These are phyloP conservation scores for Psettodes erumei DNA, from an alignment of 2,113 vertebrate genomes.

Conservation along the genomic window DNA sequence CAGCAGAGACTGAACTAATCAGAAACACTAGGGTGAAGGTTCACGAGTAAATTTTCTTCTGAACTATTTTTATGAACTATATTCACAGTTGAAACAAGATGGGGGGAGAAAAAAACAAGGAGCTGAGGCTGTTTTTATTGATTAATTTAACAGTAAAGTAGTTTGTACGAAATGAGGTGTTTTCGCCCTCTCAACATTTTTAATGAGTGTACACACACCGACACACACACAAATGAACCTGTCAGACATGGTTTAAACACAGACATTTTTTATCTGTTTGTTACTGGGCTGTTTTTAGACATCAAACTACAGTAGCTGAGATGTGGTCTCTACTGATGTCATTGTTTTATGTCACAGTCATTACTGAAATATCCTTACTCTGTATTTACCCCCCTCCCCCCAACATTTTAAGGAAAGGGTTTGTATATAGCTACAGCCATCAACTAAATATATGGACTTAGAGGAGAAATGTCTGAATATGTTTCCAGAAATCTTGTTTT, in stretches of 20 bases:
- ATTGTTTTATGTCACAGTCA: constrained; percentile 69
- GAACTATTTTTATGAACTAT: constrained; percentile 56
- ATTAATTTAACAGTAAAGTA: constrained; percentile 56
- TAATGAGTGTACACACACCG: constrained; percentile 60
- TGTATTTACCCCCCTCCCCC: constrained; percentile 47
- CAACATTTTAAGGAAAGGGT: background rate
- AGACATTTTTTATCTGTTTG: constrained; percentile 69
- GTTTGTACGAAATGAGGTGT: constrained; percentile 57
- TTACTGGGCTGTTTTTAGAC: constrained; percentile 77
- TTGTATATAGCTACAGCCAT: constrained; percentile 2
- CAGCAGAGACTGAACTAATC: constrained; percentile 56
- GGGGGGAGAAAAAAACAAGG: constrained; percentile 21
- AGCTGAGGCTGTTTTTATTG: constrained; percentile 57
- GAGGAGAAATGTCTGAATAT: constrained; percentile 3
- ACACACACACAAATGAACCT: constrained; percentile 53
- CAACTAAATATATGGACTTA: background rate
- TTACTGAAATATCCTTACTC: constrained; percentile 65
- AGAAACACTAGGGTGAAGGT: constrained; percentile 60
- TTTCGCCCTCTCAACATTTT: constrained; percentile 64
- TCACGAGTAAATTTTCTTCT: constrained; percentile 56
- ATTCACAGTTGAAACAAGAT: constrained; percentile 37
- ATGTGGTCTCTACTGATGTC: constrained; percentile 74
- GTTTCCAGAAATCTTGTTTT: constrained; percentile 1
- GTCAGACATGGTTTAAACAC: constrained; percentile 71
- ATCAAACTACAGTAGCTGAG: constrained; percentile 72